A percentile compares a stretch with the other conserved stretches of the same genome.
phyloP scores from a whole-genome alignment of 2,888 invertebrate species.

The Drosophila anomalipes region DNA sequence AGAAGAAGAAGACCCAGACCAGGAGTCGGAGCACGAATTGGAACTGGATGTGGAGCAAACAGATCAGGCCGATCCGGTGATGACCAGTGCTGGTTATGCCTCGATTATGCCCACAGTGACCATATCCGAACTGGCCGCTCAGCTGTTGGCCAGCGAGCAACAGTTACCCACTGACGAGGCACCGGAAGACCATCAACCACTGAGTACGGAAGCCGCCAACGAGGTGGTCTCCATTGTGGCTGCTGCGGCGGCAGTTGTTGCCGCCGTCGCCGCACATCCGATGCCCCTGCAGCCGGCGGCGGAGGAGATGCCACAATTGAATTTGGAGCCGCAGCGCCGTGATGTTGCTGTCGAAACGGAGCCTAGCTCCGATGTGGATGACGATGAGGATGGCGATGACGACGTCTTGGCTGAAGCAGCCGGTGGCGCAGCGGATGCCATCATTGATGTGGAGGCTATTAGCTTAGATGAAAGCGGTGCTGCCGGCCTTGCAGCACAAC shows the following conservation, averaged over 20 bases:
- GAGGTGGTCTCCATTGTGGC: slow-evolving; percentile 24
- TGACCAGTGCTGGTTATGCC: slow-evolving; percentile 3
- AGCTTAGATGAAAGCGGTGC: neutral
- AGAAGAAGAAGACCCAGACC: neutral
- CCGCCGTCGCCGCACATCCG: slow-evolving; percentile 3
- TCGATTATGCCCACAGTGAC: slow-evolving; percentile 13
- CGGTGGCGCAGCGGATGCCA: neutral
- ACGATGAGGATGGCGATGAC: slow-evolving; percentile 6
- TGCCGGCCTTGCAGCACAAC: slow-evolving; percentile 9
- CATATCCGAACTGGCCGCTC: slow-evolving; percentile 42
- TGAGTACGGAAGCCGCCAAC: slow-evolving; percentile 11
- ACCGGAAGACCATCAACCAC: neutral
- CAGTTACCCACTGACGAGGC: slow-evolving; percentile 12
- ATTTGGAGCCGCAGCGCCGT: neutral
- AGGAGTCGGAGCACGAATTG: slow-evolving; percentile 3
- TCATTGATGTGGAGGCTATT: neutral
- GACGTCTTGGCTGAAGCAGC: slow-evolving; percentile 10
- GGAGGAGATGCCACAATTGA: slow-evolving; percentile 14
- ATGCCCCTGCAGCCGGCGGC: neutral
- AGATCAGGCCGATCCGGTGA: neutral
- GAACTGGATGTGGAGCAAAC: slow-evolving; percentile 3
- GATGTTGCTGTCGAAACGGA: slow-evolving; percentile 6
- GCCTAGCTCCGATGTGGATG: slow-evolving; percentile 3
- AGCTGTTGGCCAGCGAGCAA: slow-evolving; percentile 34
- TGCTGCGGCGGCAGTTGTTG: slow-evolving; percentile 4